These are phyloP conservation scores for Parazoanthus darwini DNA, from an alignment of 92 coral and sea anemone species.

Conservation along the genomic window DNA sequence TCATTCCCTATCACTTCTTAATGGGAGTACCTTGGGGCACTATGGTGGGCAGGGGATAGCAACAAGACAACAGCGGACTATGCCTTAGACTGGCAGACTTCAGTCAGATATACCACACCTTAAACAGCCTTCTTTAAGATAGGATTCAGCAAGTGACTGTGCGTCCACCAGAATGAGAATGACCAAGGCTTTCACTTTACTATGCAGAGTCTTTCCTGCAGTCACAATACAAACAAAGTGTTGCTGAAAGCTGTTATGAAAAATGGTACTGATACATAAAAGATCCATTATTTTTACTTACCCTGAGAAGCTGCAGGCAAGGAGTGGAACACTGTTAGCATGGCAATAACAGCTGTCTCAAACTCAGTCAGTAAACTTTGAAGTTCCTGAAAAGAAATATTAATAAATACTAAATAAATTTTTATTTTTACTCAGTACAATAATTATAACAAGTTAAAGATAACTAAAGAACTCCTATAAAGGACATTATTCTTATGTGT, in stretches of 20 bases:
- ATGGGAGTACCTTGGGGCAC: too few relatives aligned
- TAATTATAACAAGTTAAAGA: too few relatives aligned
- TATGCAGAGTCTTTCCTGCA: slow-evolving; percentile 70
- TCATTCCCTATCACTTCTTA: too few relatives aligned
- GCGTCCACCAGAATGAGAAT: slow-evolving; percentile 68
- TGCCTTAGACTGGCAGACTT: too few relatives aligned
- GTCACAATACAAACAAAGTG: neutral
- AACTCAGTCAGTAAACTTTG: slow-evolving; percentile 81
- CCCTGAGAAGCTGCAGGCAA: slow-evolving; percentile 73
- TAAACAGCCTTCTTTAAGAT: slow-evolving; percentile 71
- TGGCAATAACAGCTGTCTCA: slow-evolving; percentile 81
- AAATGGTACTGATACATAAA: neutral
- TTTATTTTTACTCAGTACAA: too few relatives aligned
- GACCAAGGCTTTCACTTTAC: slow-evolving; percentile 46
- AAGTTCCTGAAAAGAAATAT: slow-evolving; percentile 55
- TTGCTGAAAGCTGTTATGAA: neutral
- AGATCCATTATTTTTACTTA: slow-evolving; percentile 20
- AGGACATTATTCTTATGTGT: too few relatives aligned
- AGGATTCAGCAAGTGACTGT: slow-evolving; percentile 61
- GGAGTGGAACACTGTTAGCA: slow-evolving; percentile 83
- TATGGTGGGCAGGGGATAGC: too few relatives aligned
- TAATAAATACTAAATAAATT: too few relatives aligned
- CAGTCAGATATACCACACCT: slow-evolving; percentile 45
- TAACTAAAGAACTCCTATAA: too few relatives aligned
- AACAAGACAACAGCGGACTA: too few relatives aligned